These are phyloP conservation scores for Synanthedon vespiformis DNA, from an alignment of 2,888 invertebrate species.

Conservation along the genomic window DNA sequence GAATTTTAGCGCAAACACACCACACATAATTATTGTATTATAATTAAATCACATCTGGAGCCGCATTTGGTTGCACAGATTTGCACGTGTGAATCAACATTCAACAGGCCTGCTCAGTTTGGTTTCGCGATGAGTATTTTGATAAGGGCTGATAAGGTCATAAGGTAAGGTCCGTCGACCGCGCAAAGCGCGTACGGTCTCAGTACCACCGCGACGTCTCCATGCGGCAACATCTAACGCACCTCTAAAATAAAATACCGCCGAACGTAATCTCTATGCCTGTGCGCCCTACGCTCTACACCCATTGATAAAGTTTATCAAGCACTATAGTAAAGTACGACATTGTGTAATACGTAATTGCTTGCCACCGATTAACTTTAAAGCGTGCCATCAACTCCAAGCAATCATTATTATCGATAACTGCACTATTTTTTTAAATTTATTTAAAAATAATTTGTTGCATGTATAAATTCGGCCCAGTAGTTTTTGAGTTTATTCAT, in stretches of 20 bases:
- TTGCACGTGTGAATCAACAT: constrained; percentile 40
- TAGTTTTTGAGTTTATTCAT: too few species aligned
- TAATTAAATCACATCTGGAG: constrained; percentile 28
- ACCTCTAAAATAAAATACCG: constrained; percentile 25
- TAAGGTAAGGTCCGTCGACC: constrained; percentile 32
- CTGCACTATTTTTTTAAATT: too few species aligned
- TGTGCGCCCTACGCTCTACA: constrained; percentile 11
- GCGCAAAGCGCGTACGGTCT: constrained; percentile 20
- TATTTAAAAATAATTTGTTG: too few species aligned
- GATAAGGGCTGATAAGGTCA: constrained; percentile 62
- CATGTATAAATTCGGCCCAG: too few species aligned
- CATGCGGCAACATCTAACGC: constrained; percentile 44
- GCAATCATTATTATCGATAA: too few species aligned
- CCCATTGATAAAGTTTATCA: constrained; percentile 10
- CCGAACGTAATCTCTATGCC: constrained; percentile 3
- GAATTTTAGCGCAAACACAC: constrained; percentile 29
- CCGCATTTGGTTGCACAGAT: constrained; percentile 9
- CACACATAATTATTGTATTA: constrained; percentile 42
- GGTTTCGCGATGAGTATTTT: constrained; percentile 57
- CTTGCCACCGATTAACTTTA: too few species aligned
- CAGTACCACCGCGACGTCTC: constrained; percentile 34
- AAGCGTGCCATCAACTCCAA: too few species aligned
- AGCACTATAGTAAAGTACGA: too few species aligned
- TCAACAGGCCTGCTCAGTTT: constrained; percentile 25
- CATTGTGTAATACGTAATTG: too few species aligned